A percentile compares a stretch with the other conserved stretches of the same genome.
These are phyloP conservation scores for Cryptus armator DNA, from an alignment of 2,888 invertebrate species.

Conservation along the genomic window DNA sequence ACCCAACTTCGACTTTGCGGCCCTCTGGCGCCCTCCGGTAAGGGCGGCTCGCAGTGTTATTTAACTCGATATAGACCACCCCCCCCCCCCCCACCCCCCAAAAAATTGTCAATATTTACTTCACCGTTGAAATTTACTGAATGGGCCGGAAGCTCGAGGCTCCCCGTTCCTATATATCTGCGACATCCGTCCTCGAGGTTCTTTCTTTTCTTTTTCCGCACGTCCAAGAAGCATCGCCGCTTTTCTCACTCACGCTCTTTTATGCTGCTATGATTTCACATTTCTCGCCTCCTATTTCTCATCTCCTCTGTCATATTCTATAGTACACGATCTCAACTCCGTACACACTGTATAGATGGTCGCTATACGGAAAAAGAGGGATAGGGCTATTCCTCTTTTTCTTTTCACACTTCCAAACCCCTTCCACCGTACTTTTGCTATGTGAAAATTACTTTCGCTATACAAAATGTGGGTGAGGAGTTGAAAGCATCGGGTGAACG, in stretches of 20 bases:
- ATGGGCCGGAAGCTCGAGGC: constrained; percentile 56
- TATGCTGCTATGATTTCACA: constrained; percentile 25
- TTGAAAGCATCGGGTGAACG: constrained; percentile 53
- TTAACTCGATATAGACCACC: constrained; percentile 67
- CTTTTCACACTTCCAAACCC: constrained; percentile 24
- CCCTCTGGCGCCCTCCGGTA: constrained; percentile 1
- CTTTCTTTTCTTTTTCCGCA: constrained; percentile 26
- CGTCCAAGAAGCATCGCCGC: background rate
- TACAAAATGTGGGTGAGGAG: constrained; percentile 62
- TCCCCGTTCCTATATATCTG: constrained; percentile 35
- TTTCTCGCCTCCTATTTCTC: constrained; percentile 42
- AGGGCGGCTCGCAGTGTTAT: constrained; percentile 59
- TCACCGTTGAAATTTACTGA: constrained; percentile 69
- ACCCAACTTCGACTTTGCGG: constrained; percentile 42
- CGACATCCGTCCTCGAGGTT: background rate
- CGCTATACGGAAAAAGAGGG: background rate
- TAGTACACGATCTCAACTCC: constrained; percentile 40
- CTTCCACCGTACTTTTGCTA: constrained; percentile 18
- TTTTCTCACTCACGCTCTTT: constrained; percentile 43
- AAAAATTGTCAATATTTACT: constrained; percentile 72
- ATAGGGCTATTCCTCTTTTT: constrained; percentile 23
- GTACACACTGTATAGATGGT: constrained; percentile 26
- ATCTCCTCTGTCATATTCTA: constrained; percentile 29
- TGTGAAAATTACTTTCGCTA: constrained; percentile 57
- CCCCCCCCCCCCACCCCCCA: constrained; percentile 1